Evolutionary conservation across 1,140 invertebrate genomes (phyloP), one percentile per base, ranked within the genome.

Genomic region (Pseudachorutes palmiensis): DNA sequence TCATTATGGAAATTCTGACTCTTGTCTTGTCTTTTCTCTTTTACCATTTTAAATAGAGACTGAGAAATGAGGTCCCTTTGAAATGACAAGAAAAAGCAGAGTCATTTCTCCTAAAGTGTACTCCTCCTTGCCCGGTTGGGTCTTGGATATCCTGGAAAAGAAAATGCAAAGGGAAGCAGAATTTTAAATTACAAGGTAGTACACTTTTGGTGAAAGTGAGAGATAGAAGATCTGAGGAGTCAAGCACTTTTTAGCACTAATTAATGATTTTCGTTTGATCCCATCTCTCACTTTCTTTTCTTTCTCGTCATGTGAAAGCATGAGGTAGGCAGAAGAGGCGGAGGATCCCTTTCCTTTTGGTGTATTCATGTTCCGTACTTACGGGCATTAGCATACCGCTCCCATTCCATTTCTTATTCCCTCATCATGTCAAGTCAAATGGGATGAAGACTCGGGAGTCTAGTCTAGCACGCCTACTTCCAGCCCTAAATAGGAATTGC

Each of bases 211-310:
- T 29, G 62, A 31, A 65, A 62, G 45, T 29, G 58, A 48, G 33
- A 31, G 22, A 58, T 22, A 2, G 29, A 66, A 66, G 29, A 60
- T 22, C 41, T 26, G 36, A 32, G 30, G 51, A 66, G 65, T 26
- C 51, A 36, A 68, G 66, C 66, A 68, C 70, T 71, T 71, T 71
- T 71, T 68, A 68, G 66, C 67, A 64, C 65, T 70, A 65, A 67
- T 70, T 71, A 70, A 66, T 72, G 68, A 66, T 67, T 72, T 70
- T 72, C 64, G 60, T 70, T 72, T 67, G 64, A 72, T 72, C 65
- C 65, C 64, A 64, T 69, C 70, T 70, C 60, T 22, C 48, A 28
- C 64, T 62, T 64, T 67, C 33, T 61, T 57, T 71, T 61, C 58
- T 65, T 64, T n/a, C n/a, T n/a, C 51, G n/a, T 30, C 51, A 29